phyloP scores from a whole-genome alignment of 1,140 invertebrate species.

The Diploscapter pachys region DNA sequence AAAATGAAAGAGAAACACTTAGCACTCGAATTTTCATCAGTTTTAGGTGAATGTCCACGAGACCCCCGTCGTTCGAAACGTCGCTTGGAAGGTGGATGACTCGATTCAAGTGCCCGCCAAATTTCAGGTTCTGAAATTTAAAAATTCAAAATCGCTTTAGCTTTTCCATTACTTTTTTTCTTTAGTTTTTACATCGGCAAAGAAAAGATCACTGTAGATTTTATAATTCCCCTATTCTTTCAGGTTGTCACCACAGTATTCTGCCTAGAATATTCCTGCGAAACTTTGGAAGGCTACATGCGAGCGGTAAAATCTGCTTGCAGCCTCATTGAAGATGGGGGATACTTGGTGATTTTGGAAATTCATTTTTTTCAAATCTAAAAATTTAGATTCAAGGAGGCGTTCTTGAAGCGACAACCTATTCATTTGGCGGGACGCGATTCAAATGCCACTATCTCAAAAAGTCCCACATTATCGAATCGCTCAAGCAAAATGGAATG shows the following conservation, averaged over 20 bases:
- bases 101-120: constrained; percentile 5
- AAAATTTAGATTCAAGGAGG: not conserved
- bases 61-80: constrained; percentile 37
- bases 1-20: not conserved
- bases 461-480: not conserved
- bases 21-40: not conserved
- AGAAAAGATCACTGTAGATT: not conserved
- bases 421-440: not conserved
- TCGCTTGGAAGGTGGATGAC: constrained; percentile 36
- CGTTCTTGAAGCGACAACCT: not conserved
- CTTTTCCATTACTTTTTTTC: no score
- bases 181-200: no score
- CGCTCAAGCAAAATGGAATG: constrained; percentile 49
- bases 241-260: constrained; percentile 54
- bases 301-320: constrained; percentile 45
- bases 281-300: constrained; percentile 51
- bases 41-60: constrained; percentile 48
- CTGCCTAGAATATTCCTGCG: constrained; percentile 55
- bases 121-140: constrained; percentile 4
- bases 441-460: constrained; percentile 1
- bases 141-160: no score
- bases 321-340: constrained; percentile 43
- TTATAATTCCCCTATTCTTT: constrained; percentile 33
- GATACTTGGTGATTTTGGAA: constrained; percentile 36
- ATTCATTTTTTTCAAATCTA: not conserved